Evolutionary conservation across 2,888 invertebrate species (phyloP).

Genomic region (Flexamia atlantica): DNA sequence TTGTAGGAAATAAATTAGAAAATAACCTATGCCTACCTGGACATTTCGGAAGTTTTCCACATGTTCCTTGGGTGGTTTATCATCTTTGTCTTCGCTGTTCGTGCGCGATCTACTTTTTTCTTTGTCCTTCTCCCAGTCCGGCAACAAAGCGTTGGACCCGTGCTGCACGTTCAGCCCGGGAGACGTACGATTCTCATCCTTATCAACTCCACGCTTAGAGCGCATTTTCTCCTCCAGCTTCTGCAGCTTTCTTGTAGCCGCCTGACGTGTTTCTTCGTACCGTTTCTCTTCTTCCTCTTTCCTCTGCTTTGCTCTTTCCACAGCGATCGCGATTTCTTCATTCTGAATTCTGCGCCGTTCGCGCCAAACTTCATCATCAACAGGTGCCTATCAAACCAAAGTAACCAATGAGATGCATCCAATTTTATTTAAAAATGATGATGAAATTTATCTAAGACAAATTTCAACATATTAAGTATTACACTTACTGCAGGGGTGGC

Average conservation of each 20-base stretch:
- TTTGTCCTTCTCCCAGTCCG: conserved; percentile 64
- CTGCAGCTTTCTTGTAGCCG: conserved; percentile 82
- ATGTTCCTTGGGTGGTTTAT: conserved; percentile 67
- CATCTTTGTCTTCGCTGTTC: conserved; percentile 73
- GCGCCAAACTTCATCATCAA: conserved; percentile 84
- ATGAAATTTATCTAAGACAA: too few relatives aligned
- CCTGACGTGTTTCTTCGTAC: conserved; percentile 81
- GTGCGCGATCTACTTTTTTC: conserved; percentile 62
- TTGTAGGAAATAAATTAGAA: too few relatives aligned
- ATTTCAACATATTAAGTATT: too few relatives aligned
- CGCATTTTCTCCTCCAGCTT: conserved; percentile 82
- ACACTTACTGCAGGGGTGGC: too few relatives aligned
- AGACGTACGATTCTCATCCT: conserved; percentile 32
- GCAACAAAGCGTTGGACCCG: conserved; percentile 41
- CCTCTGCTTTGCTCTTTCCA: conserved; percentile 89
- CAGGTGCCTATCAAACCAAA: too few relatives aligned
- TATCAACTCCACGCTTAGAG: conserved; percentile 26
- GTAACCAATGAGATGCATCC: too few relatives aligned
- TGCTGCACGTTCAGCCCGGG: conserved; percentile 37
- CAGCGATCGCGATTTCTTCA: conserved; percentile 86
- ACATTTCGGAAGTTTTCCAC: conserved; percentile 72
- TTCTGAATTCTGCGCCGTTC: conserved; percentile 83
- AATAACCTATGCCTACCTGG: conserved; percentile 69
- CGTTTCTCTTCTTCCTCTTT: conserved; percentile 94
- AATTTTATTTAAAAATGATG: too few relatives aligned